Base-by-base conservation (phyloP, 2,888 invertebrate species). In the Spialia ferax region DNA sequence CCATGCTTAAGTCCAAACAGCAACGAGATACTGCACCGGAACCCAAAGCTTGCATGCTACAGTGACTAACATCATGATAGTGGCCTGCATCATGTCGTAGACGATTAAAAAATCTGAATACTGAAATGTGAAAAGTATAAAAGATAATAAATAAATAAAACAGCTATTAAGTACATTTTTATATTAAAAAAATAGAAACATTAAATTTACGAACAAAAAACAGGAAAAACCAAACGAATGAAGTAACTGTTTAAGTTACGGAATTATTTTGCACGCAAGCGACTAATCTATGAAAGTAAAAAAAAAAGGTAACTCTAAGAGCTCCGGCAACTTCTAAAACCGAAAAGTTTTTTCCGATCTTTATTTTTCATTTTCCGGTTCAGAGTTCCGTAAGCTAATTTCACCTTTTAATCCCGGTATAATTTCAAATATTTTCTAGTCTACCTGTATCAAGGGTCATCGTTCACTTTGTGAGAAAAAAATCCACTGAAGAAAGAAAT, bases 381-480 rank as follows among this genome's bases (percentile, higher is more conserved):
- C 56, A 15, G 20, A 48, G 18, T 38, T n/a, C 29, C 20, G n/a
- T 38, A 29, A 66, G 35, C 38, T 35, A 52, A 66, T 66, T 60
- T 54, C 42, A 23, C 45, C 38, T 59, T 20, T 20, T 20, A 42
- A 66, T 54, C 63, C 60, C 55, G 48, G 60, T 66, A 63, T 65
- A 66, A 60, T 66, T 60, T 45, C n/a, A 71, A 69, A 67, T 60
- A 67, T 70, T 71, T 67, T 54, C 61, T 64, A 57, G 64, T 67
- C 61, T 68, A 65, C 52, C 69, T 60, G 59, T 65, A 59, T 54
- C 54, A 66, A 66, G 66, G 60, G 57, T 57, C 64, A 65, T 66
- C 56, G 70, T 70, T 71, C 56, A 65, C 65, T 68, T 66, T 38
- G 69, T 70, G 74, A 73, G 74, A 71, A 70, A 70, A 74, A 77